Evolutionary conservation across 1,140 invertebrate species (phyloP), one percentile per base, ranked within the genome.

Genomic region (Trichoplusia ni): DNA sequence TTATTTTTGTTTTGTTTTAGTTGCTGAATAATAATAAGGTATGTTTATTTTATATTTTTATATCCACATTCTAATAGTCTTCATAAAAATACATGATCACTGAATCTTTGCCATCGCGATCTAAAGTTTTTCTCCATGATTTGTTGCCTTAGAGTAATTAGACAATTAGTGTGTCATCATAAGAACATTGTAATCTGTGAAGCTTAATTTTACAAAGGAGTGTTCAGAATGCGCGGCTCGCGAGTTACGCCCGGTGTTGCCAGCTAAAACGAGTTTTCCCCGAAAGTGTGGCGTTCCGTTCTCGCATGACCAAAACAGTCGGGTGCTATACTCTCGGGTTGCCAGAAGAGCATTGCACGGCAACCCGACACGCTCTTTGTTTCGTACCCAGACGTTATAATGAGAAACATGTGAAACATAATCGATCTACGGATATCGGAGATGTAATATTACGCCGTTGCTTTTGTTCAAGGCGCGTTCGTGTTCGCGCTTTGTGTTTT

Each of bases 391-490:
- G 79, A 86, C 82, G 84, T 64, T 80, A 81, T 86, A 86, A 85
- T 84, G 81, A 86, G 84, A 82, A 80, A 75, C 83, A 82, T 81
- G 81, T 80, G 83, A 78, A 81, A 82, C 64, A 74, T 77, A 79
- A 84, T 80, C 84, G 79, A 84, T 79, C 79, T 78, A 77, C 69
- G 73, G 81, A 61, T 75, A 87, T 73, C 56, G 67, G 82, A 87
- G 77, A 80, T 59, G 82, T 74, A 82, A 84, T 66, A 59, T 64
- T 73, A 84, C 72, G 67, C 72, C 73, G 64, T 49, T 73, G 74
- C 76, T 79, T 81, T 79, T 76, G 75, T 76, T 75, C 67, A 38
- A 33, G 38, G 47, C 64, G 72, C 69, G 59, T 68, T 60, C 54
- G 31, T 21, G 51, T 66, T 66, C 62, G 33, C 54, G 63, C 61